Conservation (phyloP, 2,113 vertebrate species). For the Antidorcas marsupialis region DNA sequence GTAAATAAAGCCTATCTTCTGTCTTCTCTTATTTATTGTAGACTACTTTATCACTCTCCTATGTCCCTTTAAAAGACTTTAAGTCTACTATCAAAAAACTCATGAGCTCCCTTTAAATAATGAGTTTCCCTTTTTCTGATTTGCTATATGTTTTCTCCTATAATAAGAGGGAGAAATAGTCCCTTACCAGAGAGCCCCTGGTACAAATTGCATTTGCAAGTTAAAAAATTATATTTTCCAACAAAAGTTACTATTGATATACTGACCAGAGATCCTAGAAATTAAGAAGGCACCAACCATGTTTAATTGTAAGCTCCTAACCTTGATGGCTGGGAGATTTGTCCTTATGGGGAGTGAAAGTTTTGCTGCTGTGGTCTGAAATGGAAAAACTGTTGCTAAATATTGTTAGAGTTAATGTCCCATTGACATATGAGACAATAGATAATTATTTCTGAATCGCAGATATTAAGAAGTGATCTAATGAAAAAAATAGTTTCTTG, state of each 20-base stretch:
- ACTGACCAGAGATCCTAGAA: not conserved
- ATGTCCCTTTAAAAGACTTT: not conserved
- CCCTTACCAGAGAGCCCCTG: not conserved
- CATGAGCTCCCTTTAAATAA: not conserved
- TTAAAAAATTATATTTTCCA: not conserved
- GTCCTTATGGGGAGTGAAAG: not conserved
- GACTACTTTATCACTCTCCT: not conserved
- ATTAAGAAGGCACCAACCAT: not conserved
- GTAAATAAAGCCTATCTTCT: not conserved
- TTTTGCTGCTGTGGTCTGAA: not conserved
- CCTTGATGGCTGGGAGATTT: not conserved
- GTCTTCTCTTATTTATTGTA: not conserved
- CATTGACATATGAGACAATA: not conserved
- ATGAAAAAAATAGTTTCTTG: not conserved
- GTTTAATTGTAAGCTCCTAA: not conserved
- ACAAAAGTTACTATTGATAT: not conserved
- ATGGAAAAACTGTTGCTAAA: not conserved
- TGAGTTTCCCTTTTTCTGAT: not conserved
- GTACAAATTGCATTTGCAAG: not conserved
- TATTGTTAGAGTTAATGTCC: not conserved
- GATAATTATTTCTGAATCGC: not conserved
- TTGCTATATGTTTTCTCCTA: not conserved
- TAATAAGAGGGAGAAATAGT: not conserved
- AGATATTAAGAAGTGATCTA: not conserved
- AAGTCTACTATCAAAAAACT: not conserved